Evolutionary conservation across 2,888 invertebrate species (phyloP), one percentile per base, ranked within the genome.

Genomic region (Tanytarsus gracilentus): DNA sequence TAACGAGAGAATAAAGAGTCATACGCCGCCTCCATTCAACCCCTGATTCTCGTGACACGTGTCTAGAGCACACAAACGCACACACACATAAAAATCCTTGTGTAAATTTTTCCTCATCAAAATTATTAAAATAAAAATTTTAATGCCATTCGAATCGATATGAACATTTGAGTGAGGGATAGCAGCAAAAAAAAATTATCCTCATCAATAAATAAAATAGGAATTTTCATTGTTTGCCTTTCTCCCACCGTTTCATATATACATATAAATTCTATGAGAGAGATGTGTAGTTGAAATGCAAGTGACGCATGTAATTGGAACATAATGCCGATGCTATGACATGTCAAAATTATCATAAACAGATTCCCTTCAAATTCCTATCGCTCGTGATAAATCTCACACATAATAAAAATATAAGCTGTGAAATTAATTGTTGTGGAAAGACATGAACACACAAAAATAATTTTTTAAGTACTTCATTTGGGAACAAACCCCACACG

Each of bases 221-320:
- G 49, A 49, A 49, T 26, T 26, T 18, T 14, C 25, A 49, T 56
- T 40, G 55, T 56, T 56, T 56, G 55, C 55, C 25, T 27, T 39
- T 39, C 27, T n/a, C 23, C 14, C 53, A 53, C 23, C 39, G 14
- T 27, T 44, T 44, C 23, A 44, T 44, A n/a, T n/a, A n/a, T n/a
- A n/a, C n/a, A n/a, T n/a, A n/a, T n/a, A n/a, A n/a, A n/a, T n/a
- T n/a, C n/a, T 44, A 44, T 44, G 44, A 44, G 18, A 23, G 23
- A 11, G 23, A 23, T 44, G 23, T 44, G 44, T 44, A 44, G 44
- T 18, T 25, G 55, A 33, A 39, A 56, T 66, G 66, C 64, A 65
- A 65, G 62, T 66, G 66, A 66, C 66, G 66, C 66, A 63, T 66
- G 65, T 66, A 66, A 66, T 66, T 66, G 65, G 64, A 63, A 64